phyloP scores from a whole-genome alignment of 30 jellyfish, hydroid and myxozoan species.

The Clytia hemisphaerica region DNA sequence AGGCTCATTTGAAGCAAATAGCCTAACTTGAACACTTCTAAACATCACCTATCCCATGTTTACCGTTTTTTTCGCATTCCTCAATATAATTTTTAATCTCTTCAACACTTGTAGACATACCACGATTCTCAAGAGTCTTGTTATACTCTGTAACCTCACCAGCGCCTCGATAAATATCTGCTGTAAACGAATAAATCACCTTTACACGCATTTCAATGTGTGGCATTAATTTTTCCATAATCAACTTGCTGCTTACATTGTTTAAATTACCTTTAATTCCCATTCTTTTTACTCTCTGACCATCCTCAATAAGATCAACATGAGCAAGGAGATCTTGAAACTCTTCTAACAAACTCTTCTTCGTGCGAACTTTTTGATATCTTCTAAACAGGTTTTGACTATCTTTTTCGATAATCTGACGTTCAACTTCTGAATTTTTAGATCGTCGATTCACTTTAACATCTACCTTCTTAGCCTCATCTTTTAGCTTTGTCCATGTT shows the following conservation, averaged over 20 bases:
- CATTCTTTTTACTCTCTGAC: not conserved
- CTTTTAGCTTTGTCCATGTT: not conserved
- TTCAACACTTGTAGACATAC: conserved; percentile 5
- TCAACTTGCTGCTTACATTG: not conserved
- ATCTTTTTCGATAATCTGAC: not conserved
- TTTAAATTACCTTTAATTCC: not conserved
- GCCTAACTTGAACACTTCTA: not conserved
- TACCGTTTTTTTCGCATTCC: conserved; percentile 2
- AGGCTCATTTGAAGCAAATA: conserved; percentile 16
- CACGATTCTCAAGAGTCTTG: not conserved
- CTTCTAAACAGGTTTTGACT: not conserved
- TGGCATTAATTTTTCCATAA: not conserved
- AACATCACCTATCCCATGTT: conserved; percentile 20
- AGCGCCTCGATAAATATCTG: not conserved
- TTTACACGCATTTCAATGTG: not conserved
- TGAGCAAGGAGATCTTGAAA: not conserved
- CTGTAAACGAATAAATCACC: not conserved
- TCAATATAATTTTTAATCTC: not conserved
- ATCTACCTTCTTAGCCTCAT: not conserved
- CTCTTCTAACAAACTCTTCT: not conserved
- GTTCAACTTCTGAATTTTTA: not conserved
- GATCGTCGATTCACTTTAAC: not conserved
- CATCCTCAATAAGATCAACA: too few species aligned
- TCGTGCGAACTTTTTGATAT: not conserved
- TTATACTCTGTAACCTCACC: not conserved